phyloP scores from a whole-genome alignment of 2,113 vertebrate species.

The Tautogolabrus adspersus region DNA sequence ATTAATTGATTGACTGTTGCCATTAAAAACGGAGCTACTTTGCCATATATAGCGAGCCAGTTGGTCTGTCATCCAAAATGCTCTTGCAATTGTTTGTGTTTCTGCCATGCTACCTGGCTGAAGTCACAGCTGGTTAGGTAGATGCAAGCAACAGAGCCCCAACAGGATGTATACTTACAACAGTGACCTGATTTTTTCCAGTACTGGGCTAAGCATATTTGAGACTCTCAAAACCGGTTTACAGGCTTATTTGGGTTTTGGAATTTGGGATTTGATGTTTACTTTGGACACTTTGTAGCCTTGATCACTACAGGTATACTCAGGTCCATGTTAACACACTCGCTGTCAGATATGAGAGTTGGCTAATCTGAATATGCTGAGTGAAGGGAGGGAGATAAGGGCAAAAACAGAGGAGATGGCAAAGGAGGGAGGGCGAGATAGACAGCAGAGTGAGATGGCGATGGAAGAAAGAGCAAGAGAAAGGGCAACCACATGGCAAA shows the following conservation, averaged over 20 bases:
- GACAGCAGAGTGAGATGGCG: conserved; percentile 27
- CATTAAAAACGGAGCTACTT: neutral
- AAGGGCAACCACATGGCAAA: conserved; percentile 64
- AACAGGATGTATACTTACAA: neutral
- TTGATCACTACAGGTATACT: neutral
- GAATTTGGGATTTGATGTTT: neutral
- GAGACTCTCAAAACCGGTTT: neutral
- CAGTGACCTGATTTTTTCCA: neutral
- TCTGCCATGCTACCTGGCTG: neutral
- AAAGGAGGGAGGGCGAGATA: conserved; percentile 21
- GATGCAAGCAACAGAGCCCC: no score
- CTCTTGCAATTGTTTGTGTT: neutral
- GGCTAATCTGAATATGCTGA: conserved; percentile 76
- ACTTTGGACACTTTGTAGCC: neutral
- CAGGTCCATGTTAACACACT: conserved; percentile 19
- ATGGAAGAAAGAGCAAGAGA: conserved; percentile 48
- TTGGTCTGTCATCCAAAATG: no score
- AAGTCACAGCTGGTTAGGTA: neutral
- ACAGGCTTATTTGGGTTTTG: neutral
- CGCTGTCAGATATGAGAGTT: conserved; percentile 47
- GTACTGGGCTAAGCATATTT: neutral
- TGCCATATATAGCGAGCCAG: neutral
- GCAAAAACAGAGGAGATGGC: conserved; percentile 52
- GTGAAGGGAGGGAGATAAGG: conserved; percentile 35
- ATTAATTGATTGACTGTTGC: no score